Evolutionary conservation across 2,888 invertebrate species (phyloP), one percentile per base, ranked within the genome.

Genomic region (Lycia hirtaria): DNA sequence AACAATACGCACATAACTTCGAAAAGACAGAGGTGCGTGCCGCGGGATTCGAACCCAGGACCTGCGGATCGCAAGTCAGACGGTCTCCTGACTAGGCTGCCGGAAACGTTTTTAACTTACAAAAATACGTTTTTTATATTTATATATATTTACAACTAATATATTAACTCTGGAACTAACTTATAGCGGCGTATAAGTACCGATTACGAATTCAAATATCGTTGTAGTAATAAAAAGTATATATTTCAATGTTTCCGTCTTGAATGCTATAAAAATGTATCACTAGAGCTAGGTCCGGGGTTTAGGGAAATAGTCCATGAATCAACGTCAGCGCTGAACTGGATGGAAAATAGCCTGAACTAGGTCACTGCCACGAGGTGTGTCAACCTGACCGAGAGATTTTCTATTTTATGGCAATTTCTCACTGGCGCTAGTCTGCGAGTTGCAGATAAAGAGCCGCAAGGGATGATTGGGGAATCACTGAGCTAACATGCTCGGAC

Each of bases 291-390:
- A 35, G 20, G 12, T n/a, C 12, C 26, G 20, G 47, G 33, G 35
- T 50, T 28, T 44, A 24, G 24, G 20, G 14, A 55, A 37, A 48
- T 19, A 17, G 22, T 5, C 22, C 30, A 57, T 57, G 40, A 26
- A 62, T 58, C 55, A 57, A 51, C 41, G 55, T 63, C 53, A 49
- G 32, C 47, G 26, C 24, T 45, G 54, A 37, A 53, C 45, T 56
- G 52, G 56, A 63, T 63, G 41, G 37, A 44, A 50, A 61, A 56
- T 50, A 56, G 15, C 24, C 56, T 12, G 45, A 55, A 59, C 38
- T 62, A 50, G 50, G 45, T 53, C 57, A 50, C 33, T n/a, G n/a
- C n/a, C n/a, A 52, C 22, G 43, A 30, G 24, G 30, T 14, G 33
- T 20, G 56, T 51, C 51, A 51, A 55, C 38, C 33, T 55, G 48